phyloP scores from a whole-genome alignment of 2,888 invertebrate species.

The Papilio demoleus region DNA sequence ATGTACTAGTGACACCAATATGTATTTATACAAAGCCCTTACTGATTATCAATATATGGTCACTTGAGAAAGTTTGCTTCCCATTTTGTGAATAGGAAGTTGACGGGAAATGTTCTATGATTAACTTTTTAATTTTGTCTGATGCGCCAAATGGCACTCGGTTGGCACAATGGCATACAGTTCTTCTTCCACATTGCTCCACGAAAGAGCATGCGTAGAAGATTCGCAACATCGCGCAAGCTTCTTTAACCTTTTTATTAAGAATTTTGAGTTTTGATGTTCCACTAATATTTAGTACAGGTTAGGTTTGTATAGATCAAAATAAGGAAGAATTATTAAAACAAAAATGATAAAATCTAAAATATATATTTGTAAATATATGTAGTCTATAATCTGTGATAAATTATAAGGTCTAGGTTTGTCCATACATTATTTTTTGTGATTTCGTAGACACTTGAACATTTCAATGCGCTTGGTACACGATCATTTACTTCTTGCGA shows the following conservation, averaged over 20 bases:
- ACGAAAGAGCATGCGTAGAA: no score
- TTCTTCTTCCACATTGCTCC: no score
- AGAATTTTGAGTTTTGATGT: no score
- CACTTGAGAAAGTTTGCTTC: neutral
- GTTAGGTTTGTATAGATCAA: neutral
- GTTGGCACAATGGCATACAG: no score
- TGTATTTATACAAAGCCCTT: neutral
- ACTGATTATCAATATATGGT: neutral
- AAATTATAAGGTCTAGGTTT: slow-evolving; percentile 60
- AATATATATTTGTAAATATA: slow-evolving; percentile 64
- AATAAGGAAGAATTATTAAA: slow-evolving; percentile 46
- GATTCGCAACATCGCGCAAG: no score
- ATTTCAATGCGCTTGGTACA: slow-evolving; percentile 4
- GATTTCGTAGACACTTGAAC: slow-evolving; percentile 36
- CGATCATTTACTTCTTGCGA: neutral
- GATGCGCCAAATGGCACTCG: neutral
- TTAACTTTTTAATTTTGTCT: neutral
- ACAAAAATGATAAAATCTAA: slow-evolving; percentile 58
- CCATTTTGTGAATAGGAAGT: neutral
- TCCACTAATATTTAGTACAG: no score
- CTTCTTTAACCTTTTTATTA: no score
- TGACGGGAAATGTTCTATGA: neutral
- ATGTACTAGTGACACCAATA: neutral
- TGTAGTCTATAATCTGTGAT: slow-evolving; percentile 59
- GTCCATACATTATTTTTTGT: slow-evolving; percentile 54